Percentiles rank a stretch among this genome's conserved stretches.
phyloP scores from a whole-genome alignment of 2,888 invertebrate species.

The Nyleta sp. region DNA sequence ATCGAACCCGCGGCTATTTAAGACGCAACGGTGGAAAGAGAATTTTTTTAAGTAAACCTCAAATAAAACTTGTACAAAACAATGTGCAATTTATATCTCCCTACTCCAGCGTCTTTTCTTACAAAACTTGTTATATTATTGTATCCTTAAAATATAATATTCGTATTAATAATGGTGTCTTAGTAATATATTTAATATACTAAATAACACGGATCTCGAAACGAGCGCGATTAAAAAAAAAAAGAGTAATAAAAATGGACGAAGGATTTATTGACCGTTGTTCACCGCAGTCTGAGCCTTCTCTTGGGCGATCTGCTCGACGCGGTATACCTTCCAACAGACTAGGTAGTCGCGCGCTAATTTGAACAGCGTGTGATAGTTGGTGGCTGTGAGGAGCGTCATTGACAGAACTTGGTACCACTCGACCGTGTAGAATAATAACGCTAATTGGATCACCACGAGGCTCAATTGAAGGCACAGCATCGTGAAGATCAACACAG shows the following conservation, averaged over 20 bases:
- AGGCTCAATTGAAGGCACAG: slow-evolving; percentile 88
- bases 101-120: slow-evolving; percentile 10
- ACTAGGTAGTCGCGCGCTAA: slow-evolving; percentile 93
- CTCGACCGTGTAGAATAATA: slow-evolving; percentile 90
- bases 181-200: no score
- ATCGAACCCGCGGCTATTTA: slow-evolving; percentile 9
- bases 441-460: slow-evolving; percentile 90
- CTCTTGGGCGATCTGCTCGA: slow-evolving; percentile 88
- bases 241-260: slow-evolving; percentile 10
- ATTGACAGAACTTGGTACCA: slow-evolving; percentile 97
- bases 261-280: slow-evolving; percentile 33
- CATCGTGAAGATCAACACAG: slow-evolving; percentile 88
- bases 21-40: slow-evolving; percentile 20
- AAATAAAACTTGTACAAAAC: slow-evolving; percentile 45
- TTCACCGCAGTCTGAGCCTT: slow-evolving; percentile 78
- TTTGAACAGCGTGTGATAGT: slow-evolving; percentile 96
- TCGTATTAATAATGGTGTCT: no score
- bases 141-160: slow-evolving; percentile 22
- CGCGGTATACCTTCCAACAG: slow-evolving; percentile 91
- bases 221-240: not conserved
- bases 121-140: slow-evolving; percentile 16
- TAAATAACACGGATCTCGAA: slow-evolving; percentile 28
- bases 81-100: slow-evolving; percentile 14
- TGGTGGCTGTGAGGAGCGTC: slow-evolving; percentile 93
- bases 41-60: slow-evolving; percentile 42